Evolutionary conservation across 2,888 invertebrate species (phyloP), one percentile per base, ranked within the genome.

Genomic region (Scaptodrosophila latifasciaeformis): DNA sequence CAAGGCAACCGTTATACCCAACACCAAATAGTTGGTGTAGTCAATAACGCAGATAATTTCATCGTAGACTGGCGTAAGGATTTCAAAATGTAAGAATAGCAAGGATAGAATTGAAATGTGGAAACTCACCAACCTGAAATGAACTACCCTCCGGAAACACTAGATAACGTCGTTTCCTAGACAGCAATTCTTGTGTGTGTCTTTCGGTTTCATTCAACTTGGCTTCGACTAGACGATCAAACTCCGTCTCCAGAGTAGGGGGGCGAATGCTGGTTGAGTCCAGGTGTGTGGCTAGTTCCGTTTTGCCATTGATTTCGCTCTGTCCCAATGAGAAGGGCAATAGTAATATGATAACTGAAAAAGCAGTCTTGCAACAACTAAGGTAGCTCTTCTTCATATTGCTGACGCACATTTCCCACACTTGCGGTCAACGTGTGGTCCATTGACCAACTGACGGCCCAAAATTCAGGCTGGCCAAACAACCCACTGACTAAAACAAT

Each of bases 1-100:
- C 68, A 94, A 84, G 0, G 93, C 93, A 1, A 92, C 92, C 0
- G 93, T 94, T 44, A 91, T 88, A 0, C 93, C 93, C 70, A 91
- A 87, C 7, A 92, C 88, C 59, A 92, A 89, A 53, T 86, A 84
- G 61, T 86, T 86, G 2, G 84, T 86, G 34, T 79, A 81, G 55
- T 86, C 86, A n/a, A 86, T 85, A 29, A 86, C 75, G 31, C 86
- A 85, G 47, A 86, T 70, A 58, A 86, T 84, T 55, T 84, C 81
- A 67, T 87, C 86, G 57, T 71, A 84, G 31, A 86, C 85, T 85
- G 43, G 3, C 3, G 15, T 39, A 50, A 46, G 39, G 7, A 37
- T 34, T n/a, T 27, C n/a, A 37, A 13, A 48, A 37, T 4, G 40
- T 24, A 10, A 18, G 27, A 12, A n/a, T 15, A 9, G 2, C n/a